A percentile compares a stretch with the other conserved stretches of the same genome.
Conservation (phyloP, 1,140 invertebrate species). For the Prorops nasuta region DNA sequence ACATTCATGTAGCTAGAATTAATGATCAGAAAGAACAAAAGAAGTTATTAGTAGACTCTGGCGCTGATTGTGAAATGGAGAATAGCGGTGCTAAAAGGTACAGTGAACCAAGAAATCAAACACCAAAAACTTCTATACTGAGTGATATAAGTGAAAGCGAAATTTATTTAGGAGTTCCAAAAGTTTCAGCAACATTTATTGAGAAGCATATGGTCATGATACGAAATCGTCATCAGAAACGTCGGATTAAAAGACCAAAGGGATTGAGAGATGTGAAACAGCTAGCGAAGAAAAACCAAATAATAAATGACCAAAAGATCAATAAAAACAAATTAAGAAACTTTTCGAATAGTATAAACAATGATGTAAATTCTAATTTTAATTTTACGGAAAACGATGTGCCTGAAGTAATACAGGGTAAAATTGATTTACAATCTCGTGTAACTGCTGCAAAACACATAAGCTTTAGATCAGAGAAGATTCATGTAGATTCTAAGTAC, state of each 20-base stretch:
- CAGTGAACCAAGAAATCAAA: neutral
- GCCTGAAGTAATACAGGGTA: too few species aligned
- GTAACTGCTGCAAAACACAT: too few species aligned
- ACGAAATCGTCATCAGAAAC: neutral
- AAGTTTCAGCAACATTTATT: constrained; percentile 18
- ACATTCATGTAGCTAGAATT: neutral
- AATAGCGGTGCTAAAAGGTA: constrained; percentile 1
- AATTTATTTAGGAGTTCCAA: constrained; percentile 25
- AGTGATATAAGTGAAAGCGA: constrained; percentile 21
- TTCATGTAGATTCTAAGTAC: too few species aligned
- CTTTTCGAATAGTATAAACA: constrained; percentile 6
- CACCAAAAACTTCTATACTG: too few species aligned
- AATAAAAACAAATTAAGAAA: too few species aligned
- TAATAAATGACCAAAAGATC: too few species aligned
- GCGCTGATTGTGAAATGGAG: too few species aligned
- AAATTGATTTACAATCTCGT: too few species aligned
- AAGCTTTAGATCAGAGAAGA: too few species aligned
- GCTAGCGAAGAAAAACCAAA: neutral
- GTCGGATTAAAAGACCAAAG: neutral
- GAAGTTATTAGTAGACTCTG: too few species aligned
- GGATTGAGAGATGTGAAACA: constrained; percentile 6
- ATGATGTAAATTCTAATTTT: constrained; percentile 13
- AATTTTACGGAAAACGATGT: too few species aligned
- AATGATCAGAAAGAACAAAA: constrained; percentile 15
- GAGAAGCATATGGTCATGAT: constrained; percentile 2